Percentiles rank a stretch among this genome's conserved stretches.
Conservation (phyloP, 2,113 vertebrate genomes). For the Chelonoidis abingdonii region DNA sequence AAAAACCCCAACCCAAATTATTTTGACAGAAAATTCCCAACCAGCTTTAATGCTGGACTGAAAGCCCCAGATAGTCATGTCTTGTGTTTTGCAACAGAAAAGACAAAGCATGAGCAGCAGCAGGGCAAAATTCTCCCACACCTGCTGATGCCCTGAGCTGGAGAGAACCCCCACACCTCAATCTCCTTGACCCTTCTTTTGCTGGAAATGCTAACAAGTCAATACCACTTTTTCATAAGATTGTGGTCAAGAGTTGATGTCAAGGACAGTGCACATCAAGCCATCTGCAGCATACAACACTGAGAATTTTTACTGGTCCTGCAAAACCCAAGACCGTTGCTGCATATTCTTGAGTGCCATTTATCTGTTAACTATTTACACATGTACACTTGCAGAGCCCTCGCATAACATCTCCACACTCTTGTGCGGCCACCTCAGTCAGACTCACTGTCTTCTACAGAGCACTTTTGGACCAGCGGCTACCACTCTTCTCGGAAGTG, state of each 20-base stretch:
- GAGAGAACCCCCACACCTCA: fast-evolving
- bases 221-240: neutral
- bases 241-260: neutral
- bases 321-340: no score
- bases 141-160: neutral
- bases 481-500: neutral
- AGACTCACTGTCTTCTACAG: no score
- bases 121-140: neutral
- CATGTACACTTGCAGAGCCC: no score
- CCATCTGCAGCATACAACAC: neutral
- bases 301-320: no score
- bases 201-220: fast-evolving
- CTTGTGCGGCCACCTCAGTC: no score
- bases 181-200: neutral
- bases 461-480: neutral
- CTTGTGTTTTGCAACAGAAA: neutral
- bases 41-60: neutral
- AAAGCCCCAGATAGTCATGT: neutral
- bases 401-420: no score
- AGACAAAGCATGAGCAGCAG: neutral
- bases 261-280: fast-evolving
- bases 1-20: neutral
- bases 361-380: no score
- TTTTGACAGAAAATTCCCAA: neutral
- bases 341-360: no score